Percentiles rank a stretch among this genome's conserved stretches.
Evolutionary conservation across 2,888 invertebrate species (phyloP).

Genomic region (Bruchidius siliquastri): DNA sequence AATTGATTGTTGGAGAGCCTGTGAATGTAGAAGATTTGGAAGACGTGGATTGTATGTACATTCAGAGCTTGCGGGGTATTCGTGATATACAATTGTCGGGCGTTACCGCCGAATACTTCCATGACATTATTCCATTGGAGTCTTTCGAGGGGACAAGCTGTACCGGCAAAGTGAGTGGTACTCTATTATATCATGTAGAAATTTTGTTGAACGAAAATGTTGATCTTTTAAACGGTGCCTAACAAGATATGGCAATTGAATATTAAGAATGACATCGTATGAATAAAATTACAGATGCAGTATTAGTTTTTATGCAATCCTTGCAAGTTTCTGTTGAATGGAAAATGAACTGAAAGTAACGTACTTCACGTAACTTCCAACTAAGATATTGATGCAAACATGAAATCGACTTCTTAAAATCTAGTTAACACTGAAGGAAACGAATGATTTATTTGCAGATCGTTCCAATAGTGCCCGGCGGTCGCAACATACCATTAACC

Average conservation of each 20-base stretch:
- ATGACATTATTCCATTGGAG: slow-evolving; percentile 60
- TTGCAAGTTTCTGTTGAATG: no score
- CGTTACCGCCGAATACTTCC: slow-evolving; percentile 55
- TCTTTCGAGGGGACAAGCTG: slow-evolving; percentile 60
- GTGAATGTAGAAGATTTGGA: slow-evolving; percentile 58
- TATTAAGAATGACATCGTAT: no score
- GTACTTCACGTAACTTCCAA: no score
- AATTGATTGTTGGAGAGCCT: slow-evolving; percentile 56
- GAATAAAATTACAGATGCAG: no score
- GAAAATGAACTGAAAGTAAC: no score
- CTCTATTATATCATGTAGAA: no score
- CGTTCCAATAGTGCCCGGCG: slow-evolving; percentile 59
- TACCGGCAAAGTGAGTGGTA: slow-evolving; percentile 47
- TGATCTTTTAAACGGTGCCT: neutral
- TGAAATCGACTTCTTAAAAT: no score
- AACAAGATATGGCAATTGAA: no score
- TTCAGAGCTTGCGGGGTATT: slow-evolving; percentile 57
- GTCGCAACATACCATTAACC: slow-evolving; percentile 54
- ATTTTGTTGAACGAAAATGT: neutral
- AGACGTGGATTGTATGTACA: slow-evolving; percentile 56
- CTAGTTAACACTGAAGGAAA: neutral
- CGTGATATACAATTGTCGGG: slow-evolving; percentile 57
- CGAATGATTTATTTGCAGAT: slow-evolving; percentile 34
- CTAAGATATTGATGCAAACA: no score
- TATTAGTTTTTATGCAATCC: no score